Percentiles rank a stretch among this genome's conserved stretches.
phyloP scores from a whole-genome alignment of 2,888 invertebrate genomes.

The Tetheella fluctuosa region DNA sequence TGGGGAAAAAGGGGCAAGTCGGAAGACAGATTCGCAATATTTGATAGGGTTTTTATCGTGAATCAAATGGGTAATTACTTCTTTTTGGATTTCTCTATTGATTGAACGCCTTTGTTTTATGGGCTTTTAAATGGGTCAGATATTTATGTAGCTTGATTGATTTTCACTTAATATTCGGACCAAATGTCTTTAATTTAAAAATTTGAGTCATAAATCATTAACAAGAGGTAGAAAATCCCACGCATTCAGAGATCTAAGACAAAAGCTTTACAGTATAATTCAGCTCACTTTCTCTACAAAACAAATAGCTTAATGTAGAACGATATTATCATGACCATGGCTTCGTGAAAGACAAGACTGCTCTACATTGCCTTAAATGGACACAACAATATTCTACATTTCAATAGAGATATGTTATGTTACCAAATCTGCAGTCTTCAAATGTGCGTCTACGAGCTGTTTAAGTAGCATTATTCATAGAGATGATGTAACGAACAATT shows the following conservation, averaged over 20 bases:
- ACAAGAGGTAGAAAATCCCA: too few relatives aligned
- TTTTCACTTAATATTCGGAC: background rate
- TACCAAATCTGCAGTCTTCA: background rate
- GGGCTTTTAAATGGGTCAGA: background rate
- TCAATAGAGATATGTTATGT: background rate
- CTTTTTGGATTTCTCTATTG: background rate
- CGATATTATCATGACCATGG: conserved; percentile 11
- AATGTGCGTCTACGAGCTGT: background rate
- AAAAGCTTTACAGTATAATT: too few relatives aligned
- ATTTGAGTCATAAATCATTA: too few relatives aligned
- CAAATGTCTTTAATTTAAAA: too few relatives aligned
- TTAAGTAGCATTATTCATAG: too few relatives aligned
- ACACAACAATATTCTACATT: background rate
- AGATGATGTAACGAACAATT: too few relatives aligned
- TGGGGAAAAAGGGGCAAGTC: background rate
- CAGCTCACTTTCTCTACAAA: background rate
- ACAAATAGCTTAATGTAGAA: conserved; percentile 10
- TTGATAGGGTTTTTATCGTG: conserved; percentile 10
- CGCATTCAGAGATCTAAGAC: too few relatives aligned
- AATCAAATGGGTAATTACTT: conserved; percentile 5
- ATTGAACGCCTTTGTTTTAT: background rate
- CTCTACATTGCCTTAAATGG: conserved; percentile 7
- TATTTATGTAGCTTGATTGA: background rate
- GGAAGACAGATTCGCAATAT: conserved; percentile 3
- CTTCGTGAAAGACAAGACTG: background rate